Evolutionary conservation across 1,140 invertebrate species (phyloP), one percentile per base, ranked within the genome.

Genomic region (Phenacoccus solenopsis): DNA sequence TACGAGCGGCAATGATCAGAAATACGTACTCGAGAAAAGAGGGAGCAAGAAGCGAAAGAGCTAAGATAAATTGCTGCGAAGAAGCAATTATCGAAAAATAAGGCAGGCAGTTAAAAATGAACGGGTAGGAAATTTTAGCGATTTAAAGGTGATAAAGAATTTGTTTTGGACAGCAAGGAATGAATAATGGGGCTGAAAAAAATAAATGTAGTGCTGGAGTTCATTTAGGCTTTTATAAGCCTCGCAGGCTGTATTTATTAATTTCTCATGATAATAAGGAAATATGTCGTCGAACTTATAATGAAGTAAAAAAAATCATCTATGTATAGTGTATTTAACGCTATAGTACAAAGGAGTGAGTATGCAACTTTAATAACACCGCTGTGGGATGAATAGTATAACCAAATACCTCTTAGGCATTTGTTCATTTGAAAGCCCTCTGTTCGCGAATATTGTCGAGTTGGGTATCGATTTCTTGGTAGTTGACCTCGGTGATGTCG

Each of bases 121-220:
- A 49, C 38, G 38, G 20, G n/a, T n/a, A n/a, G 38, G 12, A 49
- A 49, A 49, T 49, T 49, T 49, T 49, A 49, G 20, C 38, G 38
- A 49, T 49, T 49, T 49, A 49, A 49, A 49, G 38, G 38, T 49
- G 38, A 49, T 49, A 49, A 49, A 49, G 38, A 49, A 49, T 49
- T 49, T n/a, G 16, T n/a, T n/a, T 9, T 9, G 5, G 38, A 49
- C 16, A n/a, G 38, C 20, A 49, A 2, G 12, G 5, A 9, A 49
- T 49, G 20, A 49, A 49, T 49, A 49, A 49, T 5, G 5, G 5
- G 13, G 5, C 38, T 10, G 5, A 49, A 16, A 2, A n/a, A 49
- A 16, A 49, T n/a, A 49, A 49, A 49, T 16, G 13, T 13, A 10
- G 16, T 49, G 20, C 20, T 3, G 20, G 16, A 49, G 13, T 49